These are phyloP conservation scores for Cinclus cinclus DNA, from an alignment of 2,113 vertebrate genomes.

Conservation along the genomic window DNA sequence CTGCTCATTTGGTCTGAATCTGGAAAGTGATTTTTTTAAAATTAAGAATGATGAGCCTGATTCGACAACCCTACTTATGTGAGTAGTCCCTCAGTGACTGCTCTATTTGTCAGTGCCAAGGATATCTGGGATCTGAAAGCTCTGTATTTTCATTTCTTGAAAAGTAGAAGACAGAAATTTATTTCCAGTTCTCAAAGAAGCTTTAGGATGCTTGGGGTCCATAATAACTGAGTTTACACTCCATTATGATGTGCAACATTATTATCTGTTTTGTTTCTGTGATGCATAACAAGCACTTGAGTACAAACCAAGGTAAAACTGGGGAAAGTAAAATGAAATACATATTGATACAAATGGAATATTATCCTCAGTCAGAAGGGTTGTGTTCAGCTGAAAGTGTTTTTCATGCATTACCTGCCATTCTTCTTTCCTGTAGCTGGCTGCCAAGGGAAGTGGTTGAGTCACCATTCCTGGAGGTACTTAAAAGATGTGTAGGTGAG, in stretches of 20 bases:
- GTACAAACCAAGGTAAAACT: neutral
- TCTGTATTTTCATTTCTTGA: conserved; percentile 7
- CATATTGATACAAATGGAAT: neutral
- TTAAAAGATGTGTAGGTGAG: neutral
- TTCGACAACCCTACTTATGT: neutral
- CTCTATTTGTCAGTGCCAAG: neutral
- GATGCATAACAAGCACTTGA: neutral
- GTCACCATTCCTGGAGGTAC: neutral
- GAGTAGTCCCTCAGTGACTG: neutral
- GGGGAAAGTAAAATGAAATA: conserved; percentile 1
- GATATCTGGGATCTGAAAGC: neutral
- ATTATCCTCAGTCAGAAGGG: neutral
- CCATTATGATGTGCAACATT: neutral
- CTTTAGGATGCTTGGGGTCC: neutral
- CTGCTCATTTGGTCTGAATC: neutral
- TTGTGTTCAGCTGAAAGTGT: neutral
- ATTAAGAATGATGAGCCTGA: neutral
- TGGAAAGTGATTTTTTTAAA: neutral
- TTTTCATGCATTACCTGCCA: neutral
- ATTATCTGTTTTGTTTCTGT: neutral
- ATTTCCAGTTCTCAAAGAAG: neutral
- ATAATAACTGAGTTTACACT: neutral
- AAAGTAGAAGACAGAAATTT: neutral
- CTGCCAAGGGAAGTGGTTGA: neutral
- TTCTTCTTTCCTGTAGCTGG: neutral